Conservation (phyloP, 23 tunicate species). For the Styela clava region DNA sequence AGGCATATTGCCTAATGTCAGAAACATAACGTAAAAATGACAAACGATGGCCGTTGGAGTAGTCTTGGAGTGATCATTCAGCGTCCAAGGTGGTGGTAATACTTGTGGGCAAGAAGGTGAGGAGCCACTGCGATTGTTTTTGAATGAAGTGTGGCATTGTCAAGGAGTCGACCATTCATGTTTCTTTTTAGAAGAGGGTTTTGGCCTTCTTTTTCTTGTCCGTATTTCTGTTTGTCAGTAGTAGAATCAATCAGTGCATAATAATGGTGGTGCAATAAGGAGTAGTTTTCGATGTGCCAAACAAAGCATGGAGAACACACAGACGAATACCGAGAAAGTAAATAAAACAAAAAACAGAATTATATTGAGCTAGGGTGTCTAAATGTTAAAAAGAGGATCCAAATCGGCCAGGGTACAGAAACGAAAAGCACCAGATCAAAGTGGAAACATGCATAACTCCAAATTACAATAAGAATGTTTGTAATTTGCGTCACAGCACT, state of each 20-base stretch:
- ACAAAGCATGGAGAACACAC: slow-evolving; percentile 28
- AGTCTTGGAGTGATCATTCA: not conserved
- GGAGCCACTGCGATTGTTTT: not conserved
- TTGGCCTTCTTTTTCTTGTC: slow-evolving; percentile 69
- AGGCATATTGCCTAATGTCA: not conserved
- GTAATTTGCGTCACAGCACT: not conserved
- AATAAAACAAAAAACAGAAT: not conserved
- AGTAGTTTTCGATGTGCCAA: slow-evolving; percentile 18
- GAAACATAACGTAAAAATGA: not conserved
- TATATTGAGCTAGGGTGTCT: slow-evolving; percentile 1
- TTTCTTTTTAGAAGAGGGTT: slow-evolving; percentile 38
- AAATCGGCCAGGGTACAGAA: not conserved
- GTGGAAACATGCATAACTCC: not conserved
- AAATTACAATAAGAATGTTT: not conserved
- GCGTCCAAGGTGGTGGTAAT: not conserved
- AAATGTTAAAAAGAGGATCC: not conserved
- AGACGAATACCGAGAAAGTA: slow-evolving; percentile 20
- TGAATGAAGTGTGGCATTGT: not conserved
- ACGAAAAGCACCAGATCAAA: not conserved
- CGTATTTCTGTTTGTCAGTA: slow-evolving; percentile 28
- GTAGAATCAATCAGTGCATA: too few species aligned
- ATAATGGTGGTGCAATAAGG: not conserved
- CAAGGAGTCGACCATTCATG: not conserved
- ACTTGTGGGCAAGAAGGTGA: not conserved
- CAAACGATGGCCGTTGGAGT: not conserved